Percentiles rank a stretch among this genome's conserved stretches.
phyloP scores from a whole-genome alignment of 2,797 vertebrate genomes.

The Lacerta agilis region DNA sequence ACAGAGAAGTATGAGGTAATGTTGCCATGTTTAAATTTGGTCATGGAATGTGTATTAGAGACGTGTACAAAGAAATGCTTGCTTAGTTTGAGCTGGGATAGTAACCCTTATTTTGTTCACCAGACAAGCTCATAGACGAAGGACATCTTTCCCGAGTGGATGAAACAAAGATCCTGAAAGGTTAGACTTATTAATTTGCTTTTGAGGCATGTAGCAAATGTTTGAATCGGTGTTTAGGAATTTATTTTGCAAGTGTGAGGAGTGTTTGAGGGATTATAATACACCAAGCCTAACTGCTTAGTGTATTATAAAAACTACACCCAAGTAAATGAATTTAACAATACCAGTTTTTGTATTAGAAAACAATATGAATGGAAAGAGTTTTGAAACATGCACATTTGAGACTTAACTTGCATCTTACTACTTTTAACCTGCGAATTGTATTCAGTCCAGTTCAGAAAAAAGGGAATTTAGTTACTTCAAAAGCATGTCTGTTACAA shows the following conservation, averaged over 20 bases:
- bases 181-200: conserved; percentile 75
- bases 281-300: not conserved
- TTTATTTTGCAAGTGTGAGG: not conserved
- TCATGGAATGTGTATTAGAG: conserved; percentile 82
- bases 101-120: conserved; percentile 83
- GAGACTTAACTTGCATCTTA: not conserved
- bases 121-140: conserved; percentile 86
- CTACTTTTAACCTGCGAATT: not conserved
- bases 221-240: not conserved
- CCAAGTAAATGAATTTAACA: not conserved
- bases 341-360: not conserved
- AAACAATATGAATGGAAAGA: not conserved
- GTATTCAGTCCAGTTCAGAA: not conserved
- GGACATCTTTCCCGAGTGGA: conserved; percentile 84
- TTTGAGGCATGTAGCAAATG: conserved; percentile 59
- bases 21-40: conserved; percentile 83
- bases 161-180: conserved; percentile 85
- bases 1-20: conserved; percentile 72
- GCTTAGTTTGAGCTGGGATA: conserved; percentile 72
- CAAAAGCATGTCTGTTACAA: not conserved
- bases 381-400: not conserved
- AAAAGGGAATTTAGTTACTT: not conserved
- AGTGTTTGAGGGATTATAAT: conserved; percentile 55
- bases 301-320: not conserved
- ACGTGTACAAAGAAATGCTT: conserved; percentile 71